These are phyloP conservation scores for Malachius bipustulatus DNA, from an alignment of 2,888 invertebrate genomes.

Conservation along the genomic window DNA sequence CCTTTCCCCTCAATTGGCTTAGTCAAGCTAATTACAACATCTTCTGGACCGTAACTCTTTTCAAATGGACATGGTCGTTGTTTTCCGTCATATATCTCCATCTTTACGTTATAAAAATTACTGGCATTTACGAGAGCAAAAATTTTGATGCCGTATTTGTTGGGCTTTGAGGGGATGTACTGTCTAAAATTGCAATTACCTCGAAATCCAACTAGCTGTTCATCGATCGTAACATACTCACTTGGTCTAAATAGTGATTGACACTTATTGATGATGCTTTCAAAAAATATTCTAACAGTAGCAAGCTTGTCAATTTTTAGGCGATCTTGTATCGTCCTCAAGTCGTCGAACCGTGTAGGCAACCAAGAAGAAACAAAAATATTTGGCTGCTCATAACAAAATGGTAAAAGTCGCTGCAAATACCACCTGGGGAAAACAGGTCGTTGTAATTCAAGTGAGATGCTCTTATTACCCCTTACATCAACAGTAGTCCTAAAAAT, in stretches of 20 bases:
- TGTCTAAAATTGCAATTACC: slow-evolving; percentile 15
- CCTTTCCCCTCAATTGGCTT: slow-evolving; percentile 10
- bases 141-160: slow-evolving; percentile 17
- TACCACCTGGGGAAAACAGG: too few species aligned
- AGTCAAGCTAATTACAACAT: slow-evolving; percentile 13
- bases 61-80: slow-evolving; percentile 15
- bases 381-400: slow-evolving; percentile 6
- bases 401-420: too few species aligned
- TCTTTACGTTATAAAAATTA: slow-evolving; percentile 10
- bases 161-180: too few species aligned
- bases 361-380: slow-evolving; percentile 11
- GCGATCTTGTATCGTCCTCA: slow-evolving; percentile 5
- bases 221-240: slow-evolving; percentile 14
- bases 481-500: too few species aligned
- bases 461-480: too few species aligned
- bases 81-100: slow-evolving; percentile 15
- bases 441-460: too few species aligned
- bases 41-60: slow-evolving; percentile 13
- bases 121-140: slow-evolving; percentile 14
- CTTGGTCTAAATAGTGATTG: slow-evolving; percentile 11
- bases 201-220: slow-evolving; percentile 14
- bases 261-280: slow-evolving; percentile 7
- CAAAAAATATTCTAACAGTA: slow-evolving; percentile 10
- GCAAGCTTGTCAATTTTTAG: slow-evolving; percentile 3
- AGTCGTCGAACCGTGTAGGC: slow-evolving; percentile 11